A percentile compares a stretch with the other conserved stretches of the same genome.
These are phyloP conservation scores for Megaceryle maxima DNA, from an alignment of 2,113 vertebrate species.

Conservation along the genomic window DNA sequence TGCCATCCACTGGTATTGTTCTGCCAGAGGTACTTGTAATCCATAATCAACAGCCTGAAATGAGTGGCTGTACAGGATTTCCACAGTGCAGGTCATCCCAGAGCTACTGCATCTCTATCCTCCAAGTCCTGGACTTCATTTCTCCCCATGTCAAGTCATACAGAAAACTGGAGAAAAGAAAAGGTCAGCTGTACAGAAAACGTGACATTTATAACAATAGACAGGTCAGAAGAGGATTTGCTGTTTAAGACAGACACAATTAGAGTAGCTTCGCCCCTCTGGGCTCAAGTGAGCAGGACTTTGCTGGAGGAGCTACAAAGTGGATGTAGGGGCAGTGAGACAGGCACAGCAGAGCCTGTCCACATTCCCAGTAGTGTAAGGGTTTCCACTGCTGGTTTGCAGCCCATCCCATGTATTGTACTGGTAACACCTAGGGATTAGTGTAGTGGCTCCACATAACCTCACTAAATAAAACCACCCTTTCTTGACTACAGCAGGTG, in stretches of 20 bases:
- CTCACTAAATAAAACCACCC: neutral
- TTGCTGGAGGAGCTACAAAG: neutral
- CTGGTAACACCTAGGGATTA: neutral
- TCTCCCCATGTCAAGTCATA: neutral
- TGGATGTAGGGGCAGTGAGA: neutral
- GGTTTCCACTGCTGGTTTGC: neutral
- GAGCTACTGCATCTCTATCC: neutral
- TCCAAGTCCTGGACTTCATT: neutral
- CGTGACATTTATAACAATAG: conserved; percentile 3
- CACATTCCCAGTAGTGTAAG: neutral
- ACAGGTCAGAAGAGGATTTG: neutral
- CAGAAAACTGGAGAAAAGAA: neutral
- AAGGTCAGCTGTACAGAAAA: conserved; percentile 12
- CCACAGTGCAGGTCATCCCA: neutral
- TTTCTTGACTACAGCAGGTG: neutral
- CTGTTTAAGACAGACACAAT: neutral
- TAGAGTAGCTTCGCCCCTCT: neutral
- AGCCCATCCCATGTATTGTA: neutral
- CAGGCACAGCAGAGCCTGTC: rapidly evolving
- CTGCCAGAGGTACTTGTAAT: neutral
- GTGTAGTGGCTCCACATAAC: rapidly evolving
- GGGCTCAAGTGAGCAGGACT: neutral
- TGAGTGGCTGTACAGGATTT: neutral
- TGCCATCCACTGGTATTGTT: neutral
- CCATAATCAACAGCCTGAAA: neutral